Base-by-base conservation (phyloP, 2,888 invertebrate genomes). In the Eulithis testata region DNA sequence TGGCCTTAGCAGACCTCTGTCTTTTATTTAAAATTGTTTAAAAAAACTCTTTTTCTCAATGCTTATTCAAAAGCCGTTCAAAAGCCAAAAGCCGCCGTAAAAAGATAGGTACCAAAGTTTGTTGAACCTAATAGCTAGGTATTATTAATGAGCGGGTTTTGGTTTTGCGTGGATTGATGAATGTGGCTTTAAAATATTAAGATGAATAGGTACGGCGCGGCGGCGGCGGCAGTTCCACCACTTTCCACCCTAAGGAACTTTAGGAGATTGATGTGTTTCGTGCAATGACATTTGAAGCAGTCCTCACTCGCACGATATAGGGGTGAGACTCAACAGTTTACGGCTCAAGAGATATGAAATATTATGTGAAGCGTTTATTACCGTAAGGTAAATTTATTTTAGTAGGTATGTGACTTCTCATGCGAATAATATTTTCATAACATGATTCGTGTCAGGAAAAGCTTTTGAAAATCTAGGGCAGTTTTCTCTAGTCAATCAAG, bases 231-330 rank as follows among this genome's bases (percentile, higher is more conserved):
- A 68, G 68, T 67, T 72, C 53, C 53, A 44, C 64, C 47, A 49
- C 64, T 55, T 59, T 55, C 68, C 72, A 66, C 62, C 67, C 70
- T 68, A 65, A 70, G 65, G 61, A 78, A 78, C 79, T 80, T 79
- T 71, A 71, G 12, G 75, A 84, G 86, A 87, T 87, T 87, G 87
- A 88, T 87, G 86, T 83, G 82, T 82, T 84, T 81, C 74, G 75
- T 74, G 75, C 71, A 80, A 73, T 77, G 83, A 81, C 81, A 80
- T 73, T 75, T 72, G 71, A 66, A 73, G 69, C 69, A 74, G 72
- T 74, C 74, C 67, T 69, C 70, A 69, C 73, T 71, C 67, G 65
- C 60, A 67, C 69, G 40, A 40, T 73, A 72, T 79, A 76, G 74
- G 71, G 74, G 70, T 56, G 69, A 75, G 81, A 84, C 80, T 86